phyloP scores from a whole-genome alignment of 1,140 invertebrate species.

The Sarcophaga peregrina region DNA sequence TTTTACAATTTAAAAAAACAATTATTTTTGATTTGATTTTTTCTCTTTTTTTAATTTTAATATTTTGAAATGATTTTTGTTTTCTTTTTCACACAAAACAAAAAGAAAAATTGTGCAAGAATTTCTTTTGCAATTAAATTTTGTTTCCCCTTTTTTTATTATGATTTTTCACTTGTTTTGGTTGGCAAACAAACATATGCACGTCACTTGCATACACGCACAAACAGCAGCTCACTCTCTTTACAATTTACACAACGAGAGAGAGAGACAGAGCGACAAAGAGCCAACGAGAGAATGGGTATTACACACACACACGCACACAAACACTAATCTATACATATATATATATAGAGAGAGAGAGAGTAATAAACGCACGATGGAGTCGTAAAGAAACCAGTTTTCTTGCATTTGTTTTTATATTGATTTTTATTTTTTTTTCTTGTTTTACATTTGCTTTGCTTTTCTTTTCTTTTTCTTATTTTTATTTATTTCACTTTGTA shows the following conservation, averaged over 20 bases:
- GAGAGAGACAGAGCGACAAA: no score
- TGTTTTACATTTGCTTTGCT: background rate
- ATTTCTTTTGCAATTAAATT: conserved; percentile 25
- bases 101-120: conserved; percentile 12
- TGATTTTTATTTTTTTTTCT: conserved; percentile 21
- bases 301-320: background rate
- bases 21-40: background rate
- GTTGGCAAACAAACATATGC: background rate
- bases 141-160: conserved; percentile 12
- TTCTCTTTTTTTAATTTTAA: no score
- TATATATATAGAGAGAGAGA: no score
- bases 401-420: conserved; percentile 41
- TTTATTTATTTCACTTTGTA: conserved; percentile 13
- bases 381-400: conserved; percentile 20
- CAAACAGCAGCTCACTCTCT: no score
- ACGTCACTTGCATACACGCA: no score
- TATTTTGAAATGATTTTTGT: background rate
- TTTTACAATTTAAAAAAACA: background rate
- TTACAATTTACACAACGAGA: no score
- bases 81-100: background rate
- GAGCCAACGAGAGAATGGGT: no score
- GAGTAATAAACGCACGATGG: conserved; percentile 13
- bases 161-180: conserved; percentile 38
- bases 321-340: no score
- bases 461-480: conserved; percentile 18